Conservation (phyloP, 2,797 vertebrate species). For the Emydoidea blandingii region DNA sequence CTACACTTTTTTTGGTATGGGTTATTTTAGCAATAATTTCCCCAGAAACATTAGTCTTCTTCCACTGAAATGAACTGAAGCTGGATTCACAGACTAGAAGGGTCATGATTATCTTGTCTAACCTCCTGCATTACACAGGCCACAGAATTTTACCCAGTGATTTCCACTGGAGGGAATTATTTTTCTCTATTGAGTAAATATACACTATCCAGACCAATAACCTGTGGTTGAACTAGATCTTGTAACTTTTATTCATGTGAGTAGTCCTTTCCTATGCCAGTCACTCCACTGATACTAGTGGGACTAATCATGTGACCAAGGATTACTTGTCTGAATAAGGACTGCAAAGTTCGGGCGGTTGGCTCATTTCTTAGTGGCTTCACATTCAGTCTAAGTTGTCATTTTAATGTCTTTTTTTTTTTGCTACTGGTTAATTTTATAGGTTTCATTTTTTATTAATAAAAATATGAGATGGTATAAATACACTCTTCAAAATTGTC, state of each 20-base stretch:
- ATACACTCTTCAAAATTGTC: constrained; percentile 26
- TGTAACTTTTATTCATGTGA: not conserved
- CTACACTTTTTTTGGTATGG: not conserved
- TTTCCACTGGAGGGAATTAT: not conserved
- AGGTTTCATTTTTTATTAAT: constrained; percentile 35
- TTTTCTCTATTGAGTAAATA: not conserved
- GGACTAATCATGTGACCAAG: constrained; percentile 12
- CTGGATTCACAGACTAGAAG: not conserved
- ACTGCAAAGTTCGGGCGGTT: constrained; percentile 4
- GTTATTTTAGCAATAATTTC: not conserved
- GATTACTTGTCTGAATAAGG: not conserved
- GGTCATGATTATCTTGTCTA: accelerated
- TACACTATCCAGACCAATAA: not conserved
- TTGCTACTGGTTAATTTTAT: constrained; percentile 47
- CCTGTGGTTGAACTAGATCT: not conserved
- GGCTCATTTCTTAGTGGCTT: constrained; percentile 43
- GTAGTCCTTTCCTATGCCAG: not conserved
- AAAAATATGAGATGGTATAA: constrained; percentile 9
- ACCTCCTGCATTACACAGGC: not conserved
- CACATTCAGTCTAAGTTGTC: constrained; percentile 48
- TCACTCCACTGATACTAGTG: not conserved
- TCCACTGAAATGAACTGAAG: not conserved
- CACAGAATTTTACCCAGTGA: not conserved
- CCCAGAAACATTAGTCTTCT: not conserved
- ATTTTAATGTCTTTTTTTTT: not conserved